Base-by-base conservation (phyloP, 64 coral and sea anemone species). In the Dendrophyllia cribrosa region DNA sequence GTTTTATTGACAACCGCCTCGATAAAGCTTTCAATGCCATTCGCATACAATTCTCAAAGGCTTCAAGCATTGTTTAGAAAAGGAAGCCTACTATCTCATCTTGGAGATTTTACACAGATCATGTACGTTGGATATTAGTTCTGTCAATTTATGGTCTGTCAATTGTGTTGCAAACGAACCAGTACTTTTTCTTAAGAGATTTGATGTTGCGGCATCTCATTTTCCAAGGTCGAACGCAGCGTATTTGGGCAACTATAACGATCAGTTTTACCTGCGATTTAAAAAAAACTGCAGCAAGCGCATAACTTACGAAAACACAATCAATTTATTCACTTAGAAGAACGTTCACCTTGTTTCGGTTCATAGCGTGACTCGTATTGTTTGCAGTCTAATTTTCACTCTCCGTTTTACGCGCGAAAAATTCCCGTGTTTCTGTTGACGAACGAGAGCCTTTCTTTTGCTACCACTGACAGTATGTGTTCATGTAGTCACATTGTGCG, bases 361-460 rank as follows among this genome's bases (percentile, higher is more conserved):
- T 23, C 80, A 84, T 84, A 84, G 80, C 80, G 80, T 84, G 80
- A 84, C 80, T 21, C 14, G 17, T 23, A 65, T 84, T 66, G 44
- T 84, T 84, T 21, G 19, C 67, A 51, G 62, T 44, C 60, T 68
- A 50, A 46, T 48, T 66, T 51, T 22, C 43, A 20, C 19, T 22
- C 53, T 15, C 24, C 47, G 20, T 66, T 84, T 84, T 84, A n/a
- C 45, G 62, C 80, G 62, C 80, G 61, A 68, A 84, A 67, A 66
- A 23, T 51, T 20, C 6, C 43, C 34, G 53, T 20, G 34, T 47
- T 79, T 47, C 16, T 14, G 43, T 62, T n/a, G 43, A 68, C 19
- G 45, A 84, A n/a, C 3, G 20, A 66, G 9, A 3, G 19, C 14
- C 59, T 49, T 16, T 49, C 45, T 84, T 50, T 22, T n/a, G 13